phyloP scores from a whole-genome alignment of 2,888 invertebrate species.

The Spisula subtruncata region DNA sequence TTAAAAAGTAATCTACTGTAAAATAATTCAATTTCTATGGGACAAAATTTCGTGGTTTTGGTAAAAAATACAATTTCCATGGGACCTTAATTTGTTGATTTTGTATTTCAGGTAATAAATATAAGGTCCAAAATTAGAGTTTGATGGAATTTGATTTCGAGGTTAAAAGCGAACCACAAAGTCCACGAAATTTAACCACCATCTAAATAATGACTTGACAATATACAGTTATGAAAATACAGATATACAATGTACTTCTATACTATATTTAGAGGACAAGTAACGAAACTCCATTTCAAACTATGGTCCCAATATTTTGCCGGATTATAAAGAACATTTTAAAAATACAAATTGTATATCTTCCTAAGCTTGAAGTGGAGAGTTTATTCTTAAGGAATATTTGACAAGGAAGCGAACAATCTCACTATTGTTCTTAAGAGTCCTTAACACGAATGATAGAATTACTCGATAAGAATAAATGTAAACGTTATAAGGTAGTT shows the following conservation, averaged over 20 bases:
- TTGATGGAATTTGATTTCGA: no score
- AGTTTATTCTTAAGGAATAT: background rate
- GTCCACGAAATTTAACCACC: no score
- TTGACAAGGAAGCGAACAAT: constrained; percentile 1
- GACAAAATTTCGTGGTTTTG: no score
- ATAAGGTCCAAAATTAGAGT: no score
- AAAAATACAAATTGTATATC: background rate
- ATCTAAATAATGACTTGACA: no score
- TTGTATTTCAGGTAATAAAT: no score
- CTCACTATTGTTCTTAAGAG: background rate
- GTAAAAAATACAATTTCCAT: no score
- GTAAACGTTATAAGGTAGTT: background rate
- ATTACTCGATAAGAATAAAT: background rate
- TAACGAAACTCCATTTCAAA: background rate
- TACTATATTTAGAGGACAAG: background rate
- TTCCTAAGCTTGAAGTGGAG: background rate
- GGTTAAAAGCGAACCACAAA: no score
- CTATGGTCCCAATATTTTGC: background rate
- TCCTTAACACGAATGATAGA: constrained; percentile 6
- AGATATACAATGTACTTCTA: background rate
- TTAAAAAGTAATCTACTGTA: background rate
- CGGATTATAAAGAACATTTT: background rate
- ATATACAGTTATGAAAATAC: background rate
- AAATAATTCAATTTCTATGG: no score
- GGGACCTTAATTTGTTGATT: no score